Evolutionary conservation across 1,140 invertebrate species (phyloP).

Genomic region (Ooceraea biroi): DNA sequence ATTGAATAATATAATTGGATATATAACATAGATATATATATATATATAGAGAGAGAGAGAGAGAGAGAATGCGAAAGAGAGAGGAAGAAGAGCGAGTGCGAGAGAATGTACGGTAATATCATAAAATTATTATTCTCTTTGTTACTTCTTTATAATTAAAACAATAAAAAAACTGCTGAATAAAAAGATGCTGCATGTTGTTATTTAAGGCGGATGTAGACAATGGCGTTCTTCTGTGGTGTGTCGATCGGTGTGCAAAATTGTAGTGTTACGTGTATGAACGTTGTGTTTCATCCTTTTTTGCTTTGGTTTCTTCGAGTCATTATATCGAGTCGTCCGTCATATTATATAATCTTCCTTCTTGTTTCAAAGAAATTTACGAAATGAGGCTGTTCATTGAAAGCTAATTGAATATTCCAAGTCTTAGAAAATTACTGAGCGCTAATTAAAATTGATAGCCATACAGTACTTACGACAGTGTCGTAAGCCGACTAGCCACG

Average conservation of each 20-base stretch:
- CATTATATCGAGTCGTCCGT: constrained; percentile 38
- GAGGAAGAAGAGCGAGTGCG: constrained; percentile 71
- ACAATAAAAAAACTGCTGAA: constrained; percentile 86
- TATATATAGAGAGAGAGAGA: constrained; percentile 43
- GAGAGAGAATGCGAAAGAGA: constrained; percentile 73
- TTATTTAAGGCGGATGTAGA: constrained; percentile 71
- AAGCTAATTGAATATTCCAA: background rate
- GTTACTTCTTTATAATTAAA: constrained; percentile 87
- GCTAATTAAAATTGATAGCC: background rate
- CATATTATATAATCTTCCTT: background rate
- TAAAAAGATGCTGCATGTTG: constrained; percentile 77
- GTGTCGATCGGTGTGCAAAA: background rate
- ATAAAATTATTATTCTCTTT: constrained; percentile 86
- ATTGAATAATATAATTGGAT: constrained; percentile 70
- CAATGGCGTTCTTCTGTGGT: constrained; percentile 23
- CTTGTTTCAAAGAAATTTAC: background rate
- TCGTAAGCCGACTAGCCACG: background rate
- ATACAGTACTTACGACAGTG: background rate
- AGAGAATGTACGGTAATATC: constrained; percentile 82
- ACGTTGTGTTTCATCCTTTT: background rate
- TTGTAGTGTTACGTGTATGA: constrained; percentile 14
- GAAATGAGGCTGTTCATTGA: background rate
- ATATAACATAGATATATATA: constrained; percentile 73
- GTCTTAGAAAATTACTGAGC: background rate
- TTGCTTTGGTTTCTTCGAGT: constrained; percentile 35